Conservation (phyloP, 2,797 vertebrate species). For the Poeciliopsis gracilis region DNA sequence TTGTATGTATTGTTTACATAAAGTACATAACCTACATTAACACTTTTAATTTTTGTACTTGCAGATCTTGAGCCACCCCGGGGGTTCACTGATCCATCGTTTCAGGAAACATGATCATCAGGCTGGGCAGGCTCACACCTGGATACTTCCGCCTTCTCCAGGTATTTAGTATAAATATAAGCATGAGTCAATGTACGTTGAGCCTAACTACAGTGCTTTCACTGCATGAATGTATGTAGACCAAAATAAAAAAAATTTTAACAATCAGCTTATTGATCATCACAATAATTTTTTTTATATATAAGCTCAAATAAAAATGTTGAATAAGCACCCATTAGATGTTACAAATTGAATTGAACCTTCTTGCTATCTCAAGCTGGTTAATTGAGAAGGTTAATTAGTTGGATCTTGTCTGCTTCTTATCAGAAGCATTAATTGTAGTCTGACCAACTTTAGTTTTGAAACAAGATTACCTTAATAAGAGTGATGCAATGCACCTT, state of each 20-base stretch:
- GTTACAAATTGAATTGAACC: background rate
- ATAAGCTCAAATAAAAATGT: background rate
- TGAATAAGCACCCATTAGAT: background rate
- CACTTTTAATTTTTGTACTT: background rate
- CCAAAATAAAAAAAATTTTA: background rate
- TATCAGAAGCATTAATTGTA: background rate
- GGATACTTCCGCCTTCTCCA: slow-evolving; percentile 94
- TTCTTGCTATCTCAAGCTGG: background rate
- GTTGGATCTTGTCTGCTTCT: background rate
- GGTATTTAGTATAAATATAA: slow-evolving; percentile 69
- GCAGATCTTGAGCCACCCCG: slow-evolving; percentile 52
- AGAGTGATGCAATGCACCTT: background rate
- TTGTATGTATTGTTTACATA: background rate
- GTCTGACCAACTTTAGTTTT: background rate
- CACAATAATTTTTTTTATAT: background rate
- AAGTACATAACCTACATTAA: background rate
- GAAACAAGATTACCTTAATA: background rate
- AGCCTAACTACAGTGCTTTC: background rate
- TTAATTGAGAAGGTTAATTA: background rate
- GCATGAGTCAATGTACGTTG: background rate
- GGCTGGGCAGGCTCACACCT: slow-evolving; percentile 89
- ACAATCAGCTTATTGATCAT: background rate
- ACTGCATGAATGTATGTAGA: background rate
- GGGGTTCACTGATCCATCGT: slow-evolving; percentile 19
- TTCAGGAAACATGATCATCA: slow-evolving; percentile 84